Evolutionary conservation across 2,797 vertebrate species (phyloP).

Genomic region (Sorex maritimensis): DNA sequence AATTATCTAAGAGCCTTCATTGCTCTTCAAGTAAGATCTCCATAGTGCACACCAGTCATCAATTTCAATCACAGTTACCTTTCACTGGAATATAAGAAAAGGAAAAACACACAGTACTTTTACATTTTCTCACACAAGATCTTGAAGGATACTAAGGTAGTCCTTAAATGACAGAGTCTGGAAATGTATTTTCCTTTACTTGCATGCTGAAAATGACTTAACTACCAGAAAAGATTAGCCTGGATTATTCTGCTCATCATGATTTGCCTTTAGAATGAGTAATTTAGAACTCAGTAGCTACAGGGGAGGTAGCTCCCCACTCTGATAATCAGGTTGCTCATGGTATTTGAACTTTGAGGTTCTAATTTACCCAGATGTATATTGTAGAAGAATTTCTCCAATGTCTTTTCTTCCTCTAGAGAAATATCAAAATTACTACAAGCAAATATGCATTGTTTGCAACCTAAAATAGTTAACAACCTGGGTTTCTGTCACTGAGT

Average conservation of each 20-base stretch:
- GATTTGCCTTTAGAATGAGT: background rate
- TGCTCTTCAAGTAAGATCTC: background rate
- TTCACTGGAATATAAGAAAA: background rate
- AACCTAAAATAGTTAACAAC: background rate
- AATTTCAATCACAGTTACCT: background rate
- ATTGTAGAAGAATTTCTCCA: background rate
- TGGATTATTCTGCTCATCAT: background rate
- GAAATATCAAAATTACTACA: background rate
- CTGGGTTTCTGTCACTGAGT: background rate
- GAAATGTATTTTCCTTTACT: background rate
- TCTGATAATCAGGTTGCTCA: background rate
- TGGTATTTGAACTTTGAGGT: background rate
- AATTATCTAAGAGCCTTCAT: background rate
- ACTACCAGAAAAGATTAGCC: background rate
- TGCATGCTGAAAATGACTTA: background rate
- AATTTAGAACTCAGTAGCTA: background rate
- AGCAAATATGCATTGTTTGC: background rate
- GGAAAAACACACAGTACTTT: background rate
- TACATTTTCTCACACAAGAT: background rate
- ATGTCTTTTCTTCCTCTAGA: conserved; percentile 17
- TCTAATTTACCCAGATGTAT: background rate
- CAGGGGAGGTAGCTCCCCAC: background rate
- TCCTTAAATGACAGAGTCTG: background rate
- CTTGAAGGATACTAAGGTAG: background rate
- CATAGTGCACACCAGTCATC: background rate